Base-by-base conservation (phyloP, 2,888 invertebrate genomes). In the Nasonovia ribisnigri region DNA sequence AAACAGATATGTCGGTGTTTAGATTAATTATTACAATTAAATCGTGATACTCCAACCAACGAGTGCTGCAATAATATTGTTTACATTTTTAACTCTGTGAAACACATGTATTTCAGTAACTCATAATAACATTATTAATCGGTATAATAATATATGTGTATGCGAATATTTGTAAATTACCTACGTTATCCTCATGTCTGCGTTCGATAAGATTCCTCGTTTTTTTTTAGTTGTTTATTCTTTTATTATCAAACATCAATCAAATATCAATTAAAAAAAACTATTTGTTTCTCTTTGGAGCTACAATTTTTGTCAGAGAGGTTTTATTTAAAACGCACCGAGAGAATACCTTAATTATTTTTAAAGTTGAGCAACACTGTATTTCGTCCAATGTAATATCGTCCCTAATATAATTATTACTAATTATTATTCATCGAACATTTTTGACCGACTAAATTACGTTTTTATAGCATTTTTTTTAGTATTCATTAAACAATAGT, bases 1-100 rank as follows among this genome's bases (percentile, higher is more conserved):
- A 36, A 87, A 86, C 60, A 60, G 3, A 54, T 43, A 26, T 26
- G 16, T 42, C 67, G n/a, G 36, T 77, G 48, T 77, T 77, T 46
- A 24, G 51, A 77, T 16, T 91, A 54, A 84, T 91, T 57, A 91
- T 91, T 77, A n/a, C 48, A 77, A 90, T 77, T 26, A 36, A 90
- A 48, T 51, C 16, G 46, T 46, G 67, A 67, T 46, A 43, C 46
- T 46, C n/a, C 10, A n/a, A 77, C 8, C 42, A 16, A n/a, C 13
- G 3, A 29, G 13, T n/a, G 26, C 26, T n/a, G 26, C 26, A 91
- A 84, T 36, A n/a, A 67, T 90, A 16, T 13, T 43, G 29, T 57
- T 89, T 29, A 57, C 16, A 89, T 29, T 57, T 89, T 89, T 43
- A 57, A 88, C 42, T 29, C 10, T 42, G 77, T 57, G 26, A 13